Conservation (phyloP, 2,888 invertebrate species). For the Stenoptilia bipunctidactyla region DNA sequence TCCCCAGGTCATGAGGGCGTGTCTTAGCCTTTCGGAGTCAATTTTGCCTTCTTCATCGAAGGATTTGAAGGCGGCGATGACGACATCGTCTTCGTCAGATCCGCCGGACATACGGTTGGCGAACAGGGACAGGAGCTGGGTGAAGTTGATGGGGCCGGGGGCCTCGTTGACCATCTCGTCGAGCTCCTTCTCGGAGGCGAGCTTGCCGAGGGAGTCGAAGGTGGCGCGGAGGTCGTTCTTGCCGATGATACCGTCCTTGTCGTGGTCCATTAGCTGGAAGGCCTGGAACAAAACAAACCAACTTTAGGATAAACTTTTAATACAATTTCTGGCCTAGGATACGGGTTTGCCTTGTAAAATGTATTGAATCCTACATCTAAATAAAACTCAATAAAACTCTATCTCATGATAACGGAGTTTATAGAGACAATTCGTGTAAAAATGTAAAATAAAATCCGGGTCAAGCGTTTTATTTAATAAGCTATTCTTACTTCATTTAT, state of each 20-base stretch:
- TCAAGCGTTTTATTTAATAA: no score
- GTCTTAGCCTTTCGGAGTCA: conserved; percentile 90
- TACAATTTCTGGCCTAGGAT: no score
- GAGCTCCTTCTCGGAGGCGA: conserved; percentile 91
- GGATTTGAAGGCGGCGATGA: conserved; percentile 92
- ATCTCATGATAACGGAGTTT: no score
- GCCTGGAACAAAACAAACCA: conserved; percentile 74
- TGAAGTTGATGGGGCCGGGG: conserved; percentile 94
- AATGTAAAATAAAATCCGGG: no score
- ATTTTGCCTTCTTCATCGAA: conserved; percentile 92
- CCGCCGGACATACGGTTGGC: conserved; percentile 93
- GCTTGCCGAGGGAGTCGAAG: conserved; percentile 92
- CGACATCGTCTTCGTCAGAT: conserved; percentile 92
- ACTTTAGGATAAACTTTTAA: no score
- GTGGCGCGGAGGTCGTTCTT: conserved; percentile 92
- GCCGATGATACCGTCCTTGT: conserved; percentile 92
- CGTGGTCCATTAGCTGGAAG: conserved; percentile 96
- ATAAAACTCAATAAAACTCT: no score
- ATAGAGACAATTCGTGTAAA: no score
- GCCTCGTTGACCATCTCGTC: conserved; percentile 91
- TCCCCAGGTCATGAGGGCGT: conserved; percentile 93
- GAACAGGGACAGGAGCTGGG: conserved; percentile 92
- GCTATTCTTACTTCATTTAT: no score
- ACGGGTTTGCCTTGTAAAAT: no score
- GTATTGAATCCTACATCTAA: no score